phyloP scores from a whole-genome alignment of 1,140 invertebrate species.

The Cydia fagiglandana region DNA sequence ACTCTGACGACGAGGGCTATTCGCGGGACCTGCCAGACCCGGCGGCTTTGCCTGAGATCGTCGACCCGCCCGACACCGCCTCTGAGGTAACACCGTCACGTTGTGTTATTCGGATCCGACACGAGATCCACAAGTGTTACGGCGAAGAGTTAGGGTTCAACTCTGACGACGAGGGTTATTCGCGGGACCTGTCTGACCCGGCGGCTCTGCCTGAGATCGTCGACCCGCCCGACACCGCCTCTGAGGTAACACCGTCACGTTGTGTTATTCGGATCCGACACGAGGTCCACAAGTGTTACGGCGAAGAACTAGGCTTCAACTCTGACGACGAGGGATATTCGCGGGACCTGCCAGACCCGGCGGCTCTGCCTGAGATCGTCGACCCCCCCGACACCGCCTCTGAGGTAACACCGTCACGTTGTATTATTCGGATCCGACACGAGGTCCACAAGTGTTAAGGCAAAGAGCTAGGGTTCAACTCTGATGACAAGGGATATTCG shows the following conservation, averaged over 20 bases:
- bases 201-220: constrained; percentile 76
- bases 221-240: constrained; percentile 63
- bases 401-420: constrained; percentile 43
- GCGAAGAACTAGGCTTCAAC: constrained; percentile 94
- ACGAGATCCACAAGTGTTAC: constrained; percentile 90
- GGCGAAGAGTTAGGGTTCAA: constrained; percentile 95
- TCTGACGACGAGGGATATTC: constrained; percentile 96
- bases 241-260: constrained; percentile 44
- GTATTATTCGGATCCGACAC: too few relatives aligned
- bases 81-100: constrained; percentile 45
- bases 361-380: constrained; percentile 73
- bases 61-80: constrained; percentile 69
- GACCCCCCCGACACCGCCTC: constrained; percentile 63
- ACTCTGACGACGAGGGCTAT: constrained; percentile 96
- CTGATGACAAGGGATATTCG: constrained; percentile 95
- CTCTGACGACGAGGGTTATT: constrained; percentile 95
- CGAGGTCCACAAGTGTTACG: constrained; percentile 92
- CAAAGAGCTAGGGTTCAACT: constrained; percentile 94
- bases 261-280: too few relatives aligned
- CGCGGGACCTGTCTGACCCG: constrained; percentile 74
- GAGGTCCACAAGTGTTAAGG: constrained; percentile 94
- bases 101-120: too few relatives aligned
- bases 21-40: constrained; percentile 76
- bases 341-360: constrained; percentile 74
- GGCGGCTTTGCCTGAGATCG: constrained; percentile 72